These are phyloP conservation scores for Trypoxylus dichotomus DNA, from an alignment of 1,140 invertebrate genomes.

Conservation along the genomic window DNA sequence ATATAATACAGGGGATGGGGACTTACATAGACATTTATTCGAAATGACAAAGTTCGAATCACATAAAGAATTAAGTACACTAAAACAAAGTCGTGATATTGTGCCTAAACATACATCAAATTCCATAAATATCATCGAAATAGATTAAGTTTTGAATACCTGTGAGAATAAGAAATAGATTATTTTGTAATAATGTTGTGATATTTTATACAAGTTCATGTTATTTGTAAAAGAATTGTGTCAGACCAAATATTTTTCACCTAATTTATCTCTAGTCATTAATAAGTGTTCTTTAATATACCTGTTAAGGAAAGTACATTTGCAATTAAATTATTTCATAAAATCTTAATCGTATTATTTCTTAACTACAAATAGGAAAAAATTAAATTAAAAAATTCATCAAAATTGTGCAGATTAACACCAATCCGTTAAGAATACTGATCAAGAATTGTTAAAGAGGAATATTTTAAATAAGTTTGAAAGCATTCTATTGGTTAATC, in stretches of 20 bases:
- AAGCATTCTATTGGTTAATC: too few relatives aligned
- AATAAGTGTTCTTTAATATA: neutral
- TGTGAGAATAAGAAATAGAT: neutral
- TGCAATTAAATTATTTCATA: neutral
- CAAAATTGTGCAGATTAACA: too few relatives aligned
- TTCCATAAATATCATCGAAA: neutral
- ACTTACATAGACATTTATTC: constrained; percentile 20
- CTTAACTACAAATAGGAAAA: too few relatives aligned
- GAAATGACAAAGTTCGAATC: constrained; percentile 1
- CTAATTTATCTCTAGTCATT: neutral
- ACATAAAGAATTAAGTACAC: neutral
- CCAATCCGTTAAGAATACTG: too few relatives aligned
- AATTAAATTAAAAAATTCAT: too few relatives aligned
- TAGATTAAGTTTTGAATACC: constrained; percentile 1
- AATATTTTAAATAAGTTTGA: too few relatives aligned
- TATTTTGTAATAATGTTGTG: constrained; percentile 13
- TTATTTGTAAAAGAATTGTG: neutral
- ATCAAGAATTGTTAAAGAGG: too few relatives aligned
- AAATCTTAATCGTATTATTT: neutral
- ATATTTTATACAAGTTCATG: constrained; percentile 2
- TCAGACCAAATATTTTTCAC: constrained; percentile 3
- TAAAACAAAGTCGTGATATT: neutral
- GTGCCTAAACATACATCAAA: neutral
- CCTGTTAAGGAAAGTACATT: neutral
- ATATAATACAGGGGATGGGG: constrained; percentile 1